These are phyloP conservation scores for Brachionus koreanus DNA, from an alignment of 1,140 invertebrate species.

Conservation along the genomic window DNA sequence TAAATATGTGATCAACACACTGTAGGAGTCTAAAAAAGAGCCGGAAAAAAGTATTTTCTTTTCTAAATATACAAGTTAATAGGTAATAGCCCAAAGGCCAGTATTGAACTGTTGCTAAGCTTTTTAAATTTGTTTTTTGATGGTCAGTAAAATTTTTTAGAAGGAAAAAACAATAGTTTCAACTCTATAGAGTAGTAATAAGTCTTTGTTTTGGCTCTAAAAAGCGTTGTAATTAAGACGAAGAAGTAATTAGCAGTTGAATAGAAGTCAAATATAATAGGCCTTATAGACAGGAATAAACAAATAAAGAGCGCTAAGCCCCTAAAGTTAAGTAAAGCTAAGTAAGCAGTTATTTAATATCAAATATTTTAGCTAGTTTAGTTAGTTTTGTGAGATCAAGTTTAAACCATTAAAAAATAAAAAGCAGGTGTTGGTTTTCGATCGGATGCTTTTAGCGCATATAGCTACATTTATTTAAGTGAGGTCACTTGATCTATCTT, in stretches of 20 bases:
- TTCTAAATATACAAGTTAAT: background rate
- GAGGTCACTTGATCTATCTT: constrained; percentile 22
- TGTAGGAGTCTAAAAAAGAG: background rate
- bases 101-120: background rate
- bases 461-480: background rate
- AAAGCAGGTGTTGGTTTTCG: constrained; percentile 15
- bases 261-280: background rate
- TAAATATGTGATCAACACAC: too few species aligned
- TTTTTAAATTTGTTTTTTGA: background rate
- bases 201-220: background rate
- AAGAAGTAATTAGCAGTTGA: background rate
- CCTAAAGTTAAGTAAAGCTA: background rate
- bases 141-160: background rate
- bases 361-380: background rate
- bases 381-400: background rate
- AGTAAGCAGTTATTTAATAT: constrained; percentile 14
- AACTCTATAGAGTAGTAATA: background rate
- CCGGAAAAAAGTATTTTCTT: background rate
- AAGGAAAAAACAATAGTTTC: background rate
- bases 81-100: background rate
- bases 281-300: constrained; percentile 16
- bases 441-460: background rate
- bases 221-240: background rate
- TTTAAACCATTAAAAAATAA: background rate
- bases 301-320: background rate